These are phyloP conservation scores for Pseudochirops cupreus DNA, from an alignment of 2,797 vertebrate genomes.

Conservation along the genomic window DNA sequence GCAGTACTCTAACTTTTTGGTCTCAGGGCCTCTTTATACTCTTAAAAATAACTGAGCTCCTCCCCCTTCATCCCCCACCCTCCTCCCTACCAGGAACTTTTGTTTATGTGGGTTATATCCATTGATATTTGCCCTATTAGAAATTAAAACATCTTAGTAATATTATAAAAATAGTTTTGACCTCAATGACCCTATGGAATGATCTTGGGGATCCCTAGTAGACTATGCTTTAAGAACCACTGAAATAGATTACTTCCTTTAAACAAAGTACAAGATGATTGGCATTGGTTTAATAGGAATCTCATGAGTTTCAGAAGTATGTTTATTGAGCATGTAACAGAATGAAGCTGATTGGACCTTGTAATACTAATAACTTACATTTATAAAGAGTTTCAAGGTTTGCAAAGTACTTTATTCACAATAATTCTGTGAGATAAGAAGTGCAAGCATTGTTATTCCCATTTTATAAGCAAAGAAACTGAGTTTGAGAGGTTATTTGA, in stretches of 20 bases:
- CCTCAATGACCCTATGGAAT: not conserved
- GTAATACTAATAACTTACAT: not conserved
- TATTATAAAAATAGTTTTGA: not conserved
- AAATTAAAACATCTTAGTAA: not conserved
- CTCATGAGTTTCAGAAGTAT: constrained; percentile 12
- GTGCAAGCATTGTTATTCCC: not conserved
- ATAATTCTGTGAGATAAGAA: not conserved
- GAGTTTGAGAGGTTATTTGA: not conserved
- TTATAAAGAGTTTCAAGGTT: not conserved
- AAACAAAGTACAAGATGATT: not conserved
- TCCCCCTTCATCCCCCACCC: not conserved
- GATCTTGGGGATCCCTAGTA: not conserved
- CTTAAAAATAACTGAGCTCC: not conserved
- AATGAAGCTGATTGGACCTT: constrained; percentile 32
- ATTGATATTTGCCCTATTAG: not conserved
- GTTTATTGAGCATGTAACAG: not conserved
- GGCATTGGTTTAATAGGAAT: not conserved
- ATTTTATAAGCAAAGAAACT: not conserved
- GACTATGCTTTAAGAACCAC: not conserved
- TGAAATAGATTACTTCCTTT: not conserved
- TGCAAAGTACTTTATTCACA: not conserved
- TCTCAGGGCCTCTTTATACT: not conserved
- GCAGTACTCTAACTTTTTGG: not conserved
- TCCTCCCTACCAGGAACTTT: not conserved
- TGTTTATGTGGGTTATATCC: not conserved